Base-by-base conservation (phyloP, 2,888 invertebrate species). In the Tiphia femorata region DNA sequence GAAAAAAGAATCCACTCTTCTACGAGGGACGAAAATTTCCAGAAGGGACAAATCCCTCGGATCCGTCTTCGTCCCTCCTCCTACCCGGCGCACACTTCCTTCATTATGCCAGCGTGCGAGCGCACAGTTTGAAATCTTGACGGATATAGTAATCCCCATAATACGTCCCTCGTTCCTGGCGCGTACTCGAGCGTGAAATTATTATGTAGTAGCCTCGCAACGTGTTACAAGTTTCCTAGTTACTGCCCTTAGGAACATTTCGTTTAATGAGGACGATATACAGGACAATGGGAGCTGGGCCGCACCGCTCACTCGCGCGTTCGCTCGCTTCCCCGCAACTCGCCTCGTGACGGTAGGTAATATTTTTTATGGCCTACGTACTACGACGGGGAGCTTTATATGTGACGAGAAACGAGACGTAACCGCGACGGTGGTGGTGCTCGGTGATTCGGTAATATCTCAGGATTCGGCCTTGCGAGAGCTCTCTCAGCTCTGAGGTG, bases 251-350 rank as follows among this genome's bases (percentile, higher is more conserved):
- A 19, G 19, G 44, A 20, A 29, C 30, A 19, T 20, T 49, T 38
- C 7, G 37, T 49, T 66, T 58, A 70, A 66, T 56, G 48, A 63
- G n/a, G 54, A 40, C 51, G 37, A 35, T 49, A 47, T 53, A 38
- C 38, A 44, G 49, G 20, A 14, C 33, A 14, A 33, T 33, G 33
- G 33, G 12, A n/a, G n/a, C 12, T 33, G 33, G 12, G 33, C 33
- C 33, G 14, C 14, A n/a, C 33, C 33, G 12, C 12, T 12, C 12
- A n/a, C 33, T 2, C 8, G 33, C 7, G n/a, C n/a, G n/a, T n/a
- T n/a, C 12, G 12, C 33, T 25, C 25, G 25, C n/a, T 12, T 25
- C 17, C 16, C 14, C 4, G 10, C 8, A 6, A 5, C 46, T 41
- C 40, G 33, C 43, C 48, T 35, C 49, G 38, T 41, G 41, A 40